Percentiles rank a stretch among this genome's conserved stretches.
phyloP scores from a whole-genome alignment of 2,797 vertebrate genomes.

The Esox lucius region DNA sequence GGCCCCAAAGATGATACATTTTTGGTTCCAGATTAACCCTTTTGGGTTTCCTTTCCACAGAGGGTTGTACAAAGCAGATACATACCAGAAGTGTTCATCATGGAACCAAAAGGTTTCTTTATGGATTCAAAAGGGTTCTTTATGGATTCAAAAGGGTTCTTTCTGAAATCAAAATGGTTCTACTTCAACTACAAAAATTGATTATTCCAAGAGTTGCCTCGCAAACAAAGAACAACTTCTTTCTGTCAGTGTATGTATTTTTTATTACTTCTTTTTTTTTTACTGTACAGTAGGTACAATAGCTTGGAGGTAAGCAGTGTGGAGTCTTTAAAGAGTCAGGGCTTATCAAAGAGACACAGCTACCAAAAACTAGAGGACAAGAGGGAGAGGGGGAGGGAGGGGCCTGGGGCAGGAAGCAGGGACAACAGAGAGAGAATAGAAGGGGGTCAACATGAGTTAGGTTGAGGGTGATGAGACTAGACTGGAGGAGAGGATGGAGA shows the following conservation, averaged over 20 bases:
- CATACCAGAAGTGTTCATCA: too few species aligned
- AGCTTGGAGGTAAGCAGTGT: constrained; percentile 75
- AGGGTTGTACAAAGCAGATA: too few species aligned
- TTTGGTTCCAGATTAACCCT: too few species aligned
- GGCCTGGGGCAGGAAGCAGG: constrained; percentile 65
- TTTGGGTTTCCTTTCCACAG: too few species aligned
- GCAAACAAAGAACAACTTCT: not conserved
- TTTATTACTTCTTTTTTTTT: not conserved
- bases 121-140: too few species aligned
- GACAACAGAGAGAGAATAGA: not conserved
- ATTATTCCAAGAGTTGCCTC: too few species aligned
- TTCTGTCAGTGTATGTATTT: constrained; percentile 6
- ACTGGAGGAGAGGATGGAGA: constrained; percentile 5
- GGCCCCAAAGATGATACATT: too few species aligned
- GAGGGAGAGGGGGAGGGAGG: constrained; percentile 60
- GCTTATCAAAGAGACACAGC: constrained; percentile 80
- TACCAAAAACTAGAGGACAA: constrained; percentile 76
- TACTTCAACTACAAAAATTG: too few species aligned
- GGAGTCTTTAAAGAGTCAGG: constrained; percentile 78
- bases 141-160: too few species aligned
- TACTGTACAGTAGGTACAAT: constrained; percentile 70
- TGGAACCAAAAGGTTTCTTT: too few species aligned
- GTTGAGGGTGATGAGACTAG: constrained; percentile 11
- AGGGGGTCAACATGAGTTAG: constrained; percentile 7
- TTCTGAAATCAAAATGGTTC: too few species aligned